Base-by-base conservation (phyloP, 2,888 invertebrate genomes). In the Cyclophora albipunctata region DNA sequence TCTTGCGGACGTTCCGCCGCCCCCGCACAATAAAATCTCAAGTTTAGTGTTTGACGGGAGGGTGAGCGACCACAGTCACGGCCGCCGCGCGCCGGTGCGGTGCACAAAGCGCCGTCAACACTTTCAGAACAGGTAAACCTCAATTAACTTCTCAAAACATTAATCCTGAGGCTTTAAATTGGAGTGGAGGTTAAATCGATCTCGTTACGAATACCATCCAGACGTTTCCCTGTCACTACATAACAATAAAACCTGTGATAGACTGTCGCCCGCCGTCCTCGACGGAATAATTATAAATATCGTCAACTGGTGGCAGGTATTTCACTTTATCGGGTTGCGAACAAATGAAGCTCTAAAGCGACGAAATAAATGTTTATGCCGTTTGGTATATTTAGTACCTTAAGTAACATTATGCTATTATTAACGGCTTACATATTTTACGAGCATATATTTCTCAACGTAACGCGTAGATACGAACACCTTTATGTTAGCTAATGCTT, bases 41-140 rank as follows among this genome's bases (percentile, higher is more conserved):
- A 67, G 71, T 81, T 85, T 81, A 86, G 71, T 81, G 72, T 56
- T 58, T 55, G 55, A 50, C 54, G 55, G 46, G 55, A 74, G 81
- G 84, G 84, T 86, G 75, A 83, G 73, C 76, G 85, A 81, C 85
- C 84, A 84, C 69, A 68, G 76, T 85, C 84, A 85, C 65, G 85
- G 85, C 64, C 81, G 65, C n/a, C n/a, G n/a, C n/a, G n/a, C n/a
- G n/a, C 44, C 63, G 64, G 66, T 64, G 60, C 66, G 53, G 64
- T 67, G 63, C 74, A 81, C 80, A 81, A 81, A 81, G 76, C 71
- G 63, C 62, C 61, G 57, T 52, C 66, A 72, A 76, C 84, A 78
- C 80, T 81, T 80, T 79, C 63, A 64, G 73, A 37, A 71, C 82
- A 84, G 82, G 83, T 85, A 81, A 81, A 73, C 75, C 66, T 66